Evolutionary conservation across 2,888 invertebrate genomes (phyloP).

Genomic region (Orchesella flavescens): DNA sequence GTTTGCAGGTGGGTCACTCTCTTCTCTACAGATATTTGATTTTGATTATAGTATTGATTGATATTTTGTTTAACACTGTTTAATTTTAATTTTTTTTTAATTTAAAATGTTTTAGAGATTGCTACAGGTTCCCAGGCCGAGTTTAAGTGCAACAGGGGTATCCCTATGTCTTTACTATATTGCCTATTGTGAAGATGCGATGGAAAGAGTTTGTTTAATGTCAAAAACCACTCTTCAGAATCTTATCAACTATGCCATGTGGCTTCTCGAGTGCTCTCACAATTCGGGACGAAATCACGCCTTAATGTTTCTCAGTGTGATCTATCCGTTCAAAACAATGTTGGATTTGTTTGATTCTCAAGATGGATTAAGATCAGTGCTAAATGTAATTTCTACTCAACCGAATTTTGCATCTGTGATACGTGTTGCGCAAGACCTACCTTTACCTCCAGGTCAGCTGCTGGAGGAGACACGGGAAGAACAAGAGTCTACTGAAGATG

Average conservation of each 20-base stretch:
- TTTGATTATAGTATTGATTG: neutral
- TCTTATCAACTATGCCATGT: constrained; percentile 85
- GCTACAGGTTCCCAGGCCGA: constrained; percentile 91
- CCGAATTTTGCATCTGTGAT: constrained; percentile 62
- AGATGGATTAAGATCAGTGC: constrained; percentile 93
- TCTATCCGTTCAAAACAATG: constrained; percentile 93
- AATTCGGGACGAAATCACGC: constrained; percentile 98
- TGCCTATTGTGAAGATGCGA: constrained; percentile 97
- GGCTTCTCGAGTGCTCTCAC: constrained; percentile 96
- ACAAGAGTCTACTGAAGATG: constrained; percentile 61
- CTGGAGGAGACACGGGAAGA: constrained; percentile 40
- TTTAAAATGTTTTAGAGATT: constrained; percentile 78
- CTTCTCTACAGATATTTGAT: neutral
- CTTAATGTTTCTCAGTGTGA: constrained; percentile 97
- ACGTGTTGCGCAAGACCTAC: constrained; percentile 43
- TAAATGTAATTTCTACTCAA: constrained; percentile 84
- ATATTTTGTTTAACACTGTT: neutral
- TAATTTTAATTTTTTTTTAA: neutral
- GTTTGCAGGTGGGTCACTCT: constrained; percentile 80
- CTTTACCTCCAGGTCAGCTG: constrained; percentile 25
- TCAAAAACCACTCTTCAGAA: constrained; percentile 81
- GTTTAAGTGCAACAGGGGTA: constrained; percentile 96
- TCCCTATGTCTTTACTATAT: constrained; percentile 97
- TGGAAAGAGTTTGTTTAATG: constrained; percentile 94
- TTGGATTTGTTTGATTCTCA: constrained; percentile 94